These are phyloP conservation scores for Lineus longissimus DNA, from an alignment of 1,140 invertebrate genomes.

Conservation along the genomic window DNA sequence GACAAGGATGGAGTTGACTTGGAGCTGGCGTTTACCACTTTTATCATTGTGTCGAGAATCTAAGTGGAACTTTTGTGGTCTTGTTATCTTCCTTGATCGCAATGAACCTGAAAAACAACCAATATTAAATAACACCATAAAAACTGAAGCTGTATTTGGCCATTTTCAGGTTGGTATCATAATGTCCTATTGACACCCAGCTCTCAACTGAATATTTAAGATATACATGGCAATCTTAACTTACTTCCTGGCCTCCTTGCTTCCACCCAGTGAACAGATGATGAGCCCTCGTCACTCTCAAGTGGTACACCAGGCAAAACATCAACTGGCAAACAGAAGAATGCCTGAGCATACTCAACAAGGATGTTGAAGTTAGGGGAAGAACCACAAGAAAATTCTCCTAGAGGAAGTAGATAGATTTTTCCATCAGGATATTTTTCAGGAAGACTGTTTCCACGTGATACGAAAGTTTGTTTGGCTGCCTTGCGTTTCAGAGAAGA, in stretches of 20 bases:
- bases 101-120: too few species aligned
- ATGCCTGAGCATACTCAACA: slow-evolving; percentile 34
- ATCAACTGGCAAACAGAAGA: slow-evolving; percentile 35
- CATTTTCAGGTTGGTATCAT: too few species aligned
- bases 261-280: slow-evolving; percentile 17
- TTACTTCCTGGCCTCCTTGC: not conserved
- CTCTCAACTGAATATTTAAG: too few species aligned
- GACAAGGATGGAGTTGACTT: slow-evolving; percentile 29
- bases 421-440: slow-evolving; percentile 41
- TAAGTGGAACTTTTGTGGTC: slow-evolving; percentile 22
- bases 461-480: slow-evolving; percentile 29
- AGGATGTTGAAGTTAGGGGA: slow-evolving; percentile 19
- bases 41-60: slow-evolving; percentile 29
- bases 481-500: slow-evolving; percentile 29
- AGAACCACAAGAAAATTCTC: slow-evolving; percentile 26
- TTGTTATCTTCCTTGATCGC: slow-evolving; percentile 12
- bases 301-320: slow-evolving; percentile 29
- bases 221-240: too few species aligned
- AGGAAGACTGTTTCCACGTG: slow-evolving; percentile 26
- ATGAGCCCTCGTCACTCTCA: slow-evolving; percentile 17
- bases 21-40: slow-evolving; percentile 33
- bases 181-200: too few species aligned
- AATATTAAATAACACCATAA: too few species aligned
- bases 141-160: too few species aligned
- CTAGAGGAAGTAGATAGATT: slow-evolving; percentile 38